Percentiles rank a stretch among this genome's conserved stretches.
These are phyloP conservation scores for Dascyllus trimaculatus DNA, from an alignment of 2,113 vertebrate genomes.

Conservation along the genomic window DNA sequence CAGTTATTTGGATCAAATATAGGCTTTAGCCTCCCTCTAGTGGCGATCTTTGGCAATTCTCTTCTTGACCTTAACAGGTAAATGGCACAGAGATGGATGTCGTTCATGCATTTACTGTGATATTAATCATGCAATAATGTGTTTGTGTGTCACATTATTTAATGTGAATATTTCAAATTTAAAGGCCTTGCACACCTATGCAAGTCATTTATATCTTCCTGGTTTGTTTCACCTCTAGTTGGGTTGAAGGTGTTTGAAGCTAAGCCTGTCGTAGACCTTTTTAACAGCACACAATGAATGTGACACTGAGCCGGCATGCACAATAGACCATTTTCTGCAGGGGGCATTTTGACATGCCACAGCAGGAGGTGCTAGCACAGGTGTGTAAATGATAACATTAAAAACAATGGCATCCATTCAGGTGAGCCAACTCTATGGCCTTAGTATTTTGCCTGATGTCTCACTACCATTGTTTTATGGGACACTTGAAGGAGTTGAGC, in stretches of 20 bases:
- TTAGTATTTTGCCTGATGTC: not conserved
- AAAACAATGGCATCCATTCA: not conserved
- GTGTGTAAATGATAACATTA: not conserved
- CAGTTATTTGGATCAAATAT: not conserved
- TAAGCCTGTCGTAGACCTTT: not conserved
- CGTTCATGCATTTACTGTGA: too few species aligned
- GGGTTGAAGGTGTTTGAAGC: too few species aligned
- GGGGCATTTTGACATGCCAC: not conserved
- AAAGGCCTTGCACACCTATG: too few species aligned
- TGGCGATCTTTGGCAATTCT: slow-evolving; percentile 43
- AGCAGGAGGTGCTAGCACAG: not conserved
- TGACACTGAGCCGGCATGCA: not conserved
- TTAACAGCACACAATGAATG: not conserved
- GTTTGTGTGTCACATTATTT: too few species aligned
- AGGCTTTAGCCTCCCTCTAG: slow-evolving; percentile 66
- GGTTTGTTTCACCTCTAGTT: too few species aligned
- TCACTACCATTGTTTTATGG: too few species aligned
- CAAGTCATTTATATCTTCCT: too few species aligned
- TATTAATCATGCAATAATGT: too few species aligned
- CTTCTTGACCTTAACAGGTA: not conserved
- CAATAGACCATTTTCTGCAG: not conserved
- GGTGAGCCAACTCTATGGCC: not conserved
- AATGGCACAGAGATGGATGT: too few species aligned
- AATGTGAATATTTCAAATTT: too few species aligned
- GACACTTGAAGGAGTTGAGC: too few species aligned